phyloP scores from a whole-genome alignment of 2,888 invertebrate species.

The Prostheceraeus crozeri region DNA sequence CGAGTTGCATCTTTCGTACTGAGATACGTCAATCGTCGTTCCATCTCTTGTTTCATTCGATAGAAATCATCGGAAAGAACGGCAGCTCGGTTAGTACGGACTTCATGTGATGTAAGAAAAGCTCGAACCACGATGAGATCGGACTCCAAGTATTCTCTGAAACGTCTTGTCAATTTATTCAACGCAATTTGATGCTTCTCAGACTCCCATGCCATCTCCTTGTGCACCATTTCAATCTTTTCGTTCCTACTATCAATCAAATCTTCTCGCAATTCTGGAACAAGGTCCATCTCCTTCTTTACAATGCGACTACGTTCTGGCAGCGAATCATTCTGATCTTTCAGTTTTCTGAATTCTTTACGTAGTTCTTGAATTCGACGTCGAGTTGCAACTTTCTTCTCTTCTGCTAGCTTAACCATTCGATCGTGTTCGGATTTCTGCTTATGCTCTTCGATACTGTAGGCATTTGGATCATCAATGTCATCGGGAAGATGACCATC shows the following conservation, averaged over 20 bases:
- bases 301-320: slow-evolving; percentile 48
- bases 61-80: slow-evolving; percentile 54
- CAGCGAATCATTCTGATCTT: slow-evolving; percentile 50
- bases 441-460: slow-evolving; percentile 58
- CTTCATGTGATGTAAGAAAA: slow-evolving; percentile 49
- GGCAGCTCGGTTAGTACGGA: slow-evolving; percentile 51
- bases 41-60: slow-evolving; percentile 45
- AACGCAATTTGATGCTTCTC: slow-evolving; percentile 47
- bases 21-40: slow-evolving; percentile 24
- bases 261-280: slow-evolving; percentile 52
- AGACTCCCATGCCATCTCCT: slow-evolving; percentile 55
- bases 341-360: slow-evolving; percentile 50
- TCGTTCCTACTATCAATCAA: slow-evolving; percentile 49
- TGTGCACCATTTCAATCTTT: slow-evolving; percentile 49
- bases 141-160: slow-evolving; percentile 55
- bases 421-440: slow-evolving; percentile 57
- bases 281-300: slow-evolving; percentile 56
- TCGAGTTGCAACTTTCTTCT: slow-evolving; percentile 52
- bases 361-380: slow-evolving; percentile 50
- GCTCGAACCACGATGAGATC: slow-evolving; percentile 53
- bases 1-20: slow-evolving; percentile 45
- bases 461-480: slow-evolving; percentile 55
- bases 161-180: slow-evolving; percentile 41
- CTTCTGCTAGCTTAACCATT: slow-evolving; percentile 54
- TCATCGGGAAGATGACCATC: slow-evolving; percentile 46